A percentile compares a stretch with the other conserved stretches of the same genome.
phyloP scores from a whole-genome alignment of 2,888 invertebrate species.

The Dromius quadrimaculatus region DNA sequence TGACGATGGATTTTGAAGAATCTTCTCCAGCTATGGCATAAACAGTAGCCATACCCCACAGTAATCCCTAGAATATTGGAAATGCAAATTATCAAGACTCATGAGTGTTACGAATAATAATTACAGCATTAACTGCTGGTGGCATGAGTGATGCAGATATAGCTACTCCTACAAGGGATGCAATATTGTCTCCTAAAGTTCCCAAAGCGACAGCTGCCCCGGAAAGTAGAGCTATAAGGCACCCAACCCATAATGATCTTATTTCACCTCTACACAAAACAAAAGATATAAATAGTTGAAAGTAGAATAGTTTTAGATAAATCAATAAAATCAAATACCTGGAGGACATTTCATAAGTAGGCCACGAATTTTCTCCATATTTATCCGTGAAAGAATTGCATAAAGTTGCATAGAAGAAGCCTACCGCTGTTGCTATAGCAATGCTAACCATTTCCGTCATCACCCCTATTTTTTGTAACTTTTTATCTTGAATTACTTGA shows the following conservation, averaged over 20 bases:
- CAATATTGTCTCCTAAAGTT: conserved; percentile 82
- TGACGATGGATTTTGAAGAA: conserved; percentile 66
- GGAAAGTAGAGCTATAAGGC: conserved; percentile 80
- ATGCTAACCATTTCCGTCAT: conserved; percentile 77
- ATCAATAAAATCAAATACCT: no score
- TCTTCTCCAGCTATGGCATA: conserved; percentile 69
- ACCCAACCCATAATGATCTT: conserved; percentile 77
- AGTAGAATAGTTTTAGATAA: no score
- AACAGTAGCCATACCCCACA: conserved; percentile 75
- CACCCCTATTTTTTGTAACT: conserved; percentile 75
- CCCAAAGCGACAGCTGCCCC: conserved; percentile 84
- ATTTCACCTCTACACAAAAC: conserved; percentile 78
- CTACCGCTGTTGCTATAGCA: conserved; percentile 74
- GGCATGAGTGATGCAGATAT: conserved; percentile 85
- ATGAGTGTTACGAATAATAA: conserved; percentile 55
- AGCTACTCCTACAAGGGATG: conserved; percentile 84
- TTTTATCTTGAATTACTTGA: conserved; percentile 75
- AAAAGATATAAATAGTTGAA: no score
- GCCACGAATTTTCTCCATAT: conserved; percentile 73
- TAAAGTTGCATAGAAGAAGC: conserved; percentile 76
- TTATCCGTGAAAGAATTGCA: conserved; percentile 70
- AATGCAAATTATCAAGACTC: conserved; percentile 9
- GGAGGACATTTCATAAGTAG: conserved; percentile 76
- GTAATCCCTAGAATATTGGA: conserved; percentile 68
- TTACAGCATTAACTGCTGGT: conserved; percentile 83